phyloP scores from a whole-genome alignment of 1,140 invertebrate species.

The Eueides isabella region DNA sequence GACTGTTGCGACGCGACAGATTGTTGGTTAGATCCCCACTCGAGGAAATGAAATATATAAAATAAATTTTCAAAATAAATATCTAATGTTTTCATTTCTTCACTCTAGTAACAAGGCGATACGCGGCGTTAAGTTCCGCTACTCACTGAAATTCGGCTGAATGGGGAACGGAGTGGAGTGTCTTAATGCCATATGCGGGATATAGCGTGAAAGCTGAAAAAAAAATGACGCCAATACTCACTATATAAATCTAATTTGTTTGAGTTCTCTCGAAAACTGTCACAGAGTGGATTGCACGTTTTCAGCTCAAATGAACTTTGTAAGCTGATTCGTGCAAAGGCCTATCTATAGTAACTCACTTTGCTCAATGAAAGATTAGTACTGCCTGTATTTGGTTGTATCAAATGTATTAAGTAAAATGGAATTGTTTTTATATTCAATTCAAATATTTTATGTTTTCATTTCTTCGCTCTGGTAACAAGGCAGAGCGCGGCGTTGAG shows the following conservation, averaged over 20 bases:
- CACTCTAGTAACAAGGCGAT: neutral
- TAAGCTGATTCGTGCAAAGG: neutral
- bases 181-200: neutral
- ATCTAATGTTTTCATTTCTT: neutral
- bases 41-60: neutral
- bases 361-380: neutral
- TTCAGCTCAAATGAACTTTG: neutral
- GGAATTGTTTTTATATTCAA: no score
- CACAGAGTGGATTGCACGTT: conserved; percentile 1
- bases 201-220: neutral
- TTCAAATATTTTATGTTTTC: no score
- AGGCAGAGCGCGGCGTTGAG: no score
- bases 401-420: no score
- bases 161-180: neutral
- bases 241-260: no score
- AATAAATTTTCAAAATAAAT: no score
- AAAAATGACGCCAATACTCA: no score
- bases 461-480: no score
- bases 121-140: no score
- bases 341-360: neutral
- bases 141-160: neutral
- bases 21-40: neutral
- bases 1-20: neutral
- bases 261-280: neutral
- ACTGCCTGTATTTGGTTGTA: neutral